Evolutionary conservation across 2,797 vertebrate genomes (phyloP).

Genomic region (Clarias fuscus): DNA sequence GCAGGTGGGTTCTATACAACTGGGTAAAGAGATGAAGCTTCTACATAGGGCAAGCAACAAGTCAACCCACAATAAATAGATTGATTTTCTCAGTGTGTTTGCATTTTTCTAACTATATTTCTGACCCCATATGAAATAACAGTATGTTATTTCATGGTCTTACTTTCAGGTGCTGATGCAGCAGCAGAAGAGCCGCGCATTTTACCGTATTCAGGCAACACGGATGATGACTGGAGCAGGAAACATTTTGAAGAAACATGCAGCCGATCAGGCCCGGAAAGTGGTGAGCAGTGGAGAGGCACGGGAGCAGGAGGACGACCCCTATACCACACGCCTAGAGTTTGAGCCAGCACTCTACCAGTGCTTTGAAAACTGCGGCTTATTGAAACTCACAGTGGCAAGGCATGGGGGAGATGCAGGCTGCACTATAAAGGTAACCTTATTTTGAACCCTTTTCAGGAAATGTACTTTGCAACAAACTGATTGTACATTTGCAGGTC

Average conservation of each 20-base stretch:
- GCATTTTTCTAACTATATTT: not conserved
- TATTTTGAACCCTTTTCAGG: not conserved
- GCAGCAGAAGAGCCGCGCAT: constrained; percentile 85
- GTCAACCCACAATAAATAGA: not conserved
- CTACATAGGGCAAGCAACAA: not conserved
- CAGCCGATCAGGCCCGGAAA: constrained; percentile 83
- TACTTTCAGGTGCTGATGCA: constrained; percentile 75
- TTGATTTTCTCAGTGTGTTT: not conserved
- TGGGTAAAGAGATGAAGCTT: not conserved
- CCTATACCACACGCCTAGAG: constrained; percentile 73
- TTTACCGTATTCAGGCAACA: constrained; percentile 86
- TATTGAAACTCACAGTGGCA: constrained; percentile 75
- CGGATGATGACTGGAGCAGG: constrained; percentile 87
- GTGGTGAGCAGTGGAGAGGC: constrained; percentile 79
- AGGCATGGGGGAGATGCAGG: constrained; percentile 74
- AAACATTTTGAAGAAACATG: constrained; percentile 85
- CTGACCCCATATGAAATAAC: constrained; percentile 28
- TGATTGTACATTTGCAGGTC: not conserved
- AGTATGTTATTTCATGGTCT: constrained; percentile 36
- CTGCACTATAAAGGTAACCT: constrained; percentile 73
- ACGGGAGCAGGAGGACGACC: constrained; percentile 75
- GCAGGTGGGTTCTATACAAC: not conserved
- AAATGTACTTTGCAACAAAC: not conserved
- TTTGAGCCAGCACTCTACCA: constrained; percentile 81
- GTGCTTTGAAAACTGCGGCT: constrained; percentile 86